Conservation (phyloP, 2,113 vertebrate species). For the Notothenia coriiceps region DNA sequence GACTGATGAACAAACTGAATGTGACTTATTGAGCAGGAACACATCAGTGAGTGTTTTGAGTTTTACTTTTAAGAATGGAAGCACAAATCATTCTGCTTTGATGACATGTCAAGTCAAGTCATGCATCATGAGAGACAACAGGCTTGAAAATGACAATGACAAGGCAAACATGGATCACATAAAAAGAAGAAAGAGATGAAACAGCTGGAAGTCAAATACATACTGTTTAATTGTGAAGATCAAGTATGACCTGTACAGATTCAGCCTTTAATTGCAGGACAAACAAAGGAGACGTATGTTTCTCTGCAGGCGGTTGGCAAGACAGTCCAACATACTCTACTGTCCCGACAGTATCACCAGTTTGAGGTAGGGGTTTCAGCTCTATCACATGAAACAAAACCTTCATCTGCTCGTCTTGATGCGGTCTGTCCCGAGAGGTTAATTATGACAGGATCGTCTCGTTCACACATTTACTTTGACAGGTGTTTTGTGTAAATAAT, state of each 20-base stretch:
- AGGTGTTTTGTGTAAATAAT: conserved; percentile 43
- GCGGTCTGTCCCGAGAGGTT: not conserved
- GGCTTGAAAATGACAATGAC: not conserved
- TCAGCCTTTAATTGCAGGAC: not conserved
- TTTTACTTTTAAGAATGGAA: not conserved
- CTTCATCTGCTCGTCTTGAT: not conserved
- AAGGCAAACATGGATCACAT: not conserved
- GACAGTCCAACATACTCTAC: not conserved
- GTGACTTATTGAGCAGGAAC: not conserved
- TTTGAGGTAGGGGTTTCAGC: not conserved
- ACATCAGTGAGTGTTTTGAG: not conserved
- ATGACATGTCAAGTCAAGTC: not conserved
- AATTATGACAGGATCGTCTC: not conserved
- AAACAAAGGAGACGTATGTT: not conserved
- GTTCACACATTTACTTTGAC: conserved; percentile 36
- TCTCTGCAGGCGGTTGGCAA: not conserved
- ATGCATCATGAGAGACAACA: not conserved
- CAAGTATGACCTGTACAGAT: not conserved
- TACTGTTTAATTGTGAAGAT: not conserved
- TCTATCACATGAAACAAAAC: not conserved
- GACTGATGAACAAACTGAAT: not conserved
- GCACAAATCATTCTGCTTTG: not conserved
- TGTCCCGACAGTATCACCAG: not conserved
- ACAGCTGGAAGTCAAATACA: not conserved
- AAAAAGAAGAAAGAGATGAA: not conserved